Conservation (phyloP, 2,888 invertebrate species). For the Marronus borbonicus region DNA sequence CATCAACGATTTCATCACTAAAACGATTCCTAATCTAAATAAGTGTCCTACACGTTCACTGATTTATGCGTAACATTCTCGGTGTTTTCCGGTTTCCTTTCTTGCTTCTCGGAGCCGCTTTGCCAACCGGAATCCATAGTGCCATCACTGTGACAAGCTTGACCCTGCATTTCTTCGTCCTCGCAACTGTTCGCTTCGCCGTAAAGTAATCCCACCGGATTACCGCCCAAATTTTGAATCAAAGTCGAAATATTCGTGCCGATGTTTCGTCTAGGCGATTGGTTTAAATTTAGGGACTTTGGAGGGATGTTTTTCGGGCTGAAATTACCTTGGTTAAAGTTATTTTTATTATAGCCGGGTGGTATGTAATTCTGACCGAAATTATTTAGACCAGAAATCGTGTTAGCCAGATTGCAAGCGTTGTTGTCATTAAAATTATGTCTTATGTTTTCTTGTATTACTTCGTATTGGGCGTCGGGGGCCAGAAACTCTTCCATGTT, state of each 20-base stretch:
- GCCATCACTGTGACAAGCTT: conserved; percentile 68
- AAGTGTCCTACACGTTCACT: conserved; percentile 63
- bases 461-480: conserved; percentile 78
- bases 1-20: conserved; percentile 48
- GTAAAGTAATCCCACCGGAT: conserved; percentile 69
- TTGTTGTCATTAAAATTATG: conserved; percentile 57
- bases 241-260: conserved; percentile 71
- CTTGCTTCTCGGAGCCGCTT: conserved; percentile 77
- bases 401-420: conserved; percentile 66
- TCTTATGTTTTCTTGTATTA: conserved; percentile 71
- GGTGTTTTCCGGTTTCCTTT: conserved; percentile 61
- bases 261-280: conserved; percentile 64
- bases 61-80: conserved; percentile 61
- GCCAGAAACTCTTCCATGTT: conserved; percentile 71
- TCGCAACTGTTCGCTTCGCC: conserved; percentile 67
- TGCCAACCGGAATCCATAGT: conserved; percentile 82
- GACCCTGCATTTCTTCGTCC: conserved; percentile 66
- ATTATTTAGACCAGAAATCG: conserved; percentile 68
- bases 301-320: conserved; percentile 63
- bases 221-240: conserved; percentile 71
- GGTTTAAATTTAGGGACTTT: conserved; percentile 62
- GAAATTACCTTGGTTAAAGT: conserved; percentile 63
- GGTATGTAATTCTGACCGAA: conserved; percentile 65
- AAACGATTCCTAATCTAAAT: conserved; percentile 33
- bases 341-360: conserved; percentile 56